These are phyloP conservation scores for Eremobia ochroleuca DNA, from an alignment of 2,888 invertebrate genomes.

Conservation along the genomic window DNA sequence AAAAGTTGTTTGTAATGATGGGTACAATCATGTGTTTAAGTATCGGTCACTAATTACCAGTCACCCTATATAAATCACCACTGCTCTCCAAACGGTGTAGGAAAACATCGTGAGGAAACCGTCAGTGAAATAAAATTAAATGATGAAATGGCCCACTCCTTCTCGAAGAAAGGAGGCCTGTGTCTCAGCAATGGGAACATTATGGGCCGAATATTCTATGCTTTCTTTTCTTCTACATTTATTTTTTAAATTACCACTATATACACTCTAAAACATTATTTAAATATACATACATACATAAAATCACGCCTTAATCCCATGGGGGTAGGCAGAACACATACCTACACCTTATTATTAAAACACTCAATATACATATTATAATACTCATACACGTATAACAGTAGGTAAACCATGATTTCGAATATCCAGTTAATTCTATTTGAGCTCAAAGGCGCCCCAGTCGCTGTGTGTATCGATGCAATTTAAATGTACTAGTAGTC, in stretches of 20 bases:
- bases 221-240: too few relatives aligned
- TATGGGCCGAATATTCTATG: too few relatives aligned
- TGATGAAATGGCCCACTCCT: not conserved
- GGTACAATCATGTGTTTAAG: too few relatives aligned
- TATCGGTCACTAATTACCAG: too few relatives aligned
- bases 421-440: constrained; percentile 21
- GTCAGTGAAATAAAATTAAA: not conserved
- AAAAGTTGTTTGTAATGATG: too few relatives aligned
- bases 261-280: too few relatives aligned
- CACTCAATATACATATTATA: not conserved
- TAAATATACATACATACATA: not conserved
- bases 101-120: not conserved
- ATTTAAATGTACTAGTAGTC: constrained; percentile 51
- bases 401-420: not conserved
- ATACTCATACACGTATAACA: not conserved
- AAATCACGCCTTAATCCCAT: not conserved
- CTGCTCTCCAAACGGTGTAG: not conserved
- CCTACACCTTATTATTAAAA: not conserved
- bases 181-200: not conserved
- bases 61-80: too few relatives aligned
- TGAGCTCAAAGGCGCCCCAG: constrained; percentile 37
- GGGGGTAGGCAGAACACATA: not conserved
- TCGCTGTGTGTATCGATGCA: constrained; percentile 40
- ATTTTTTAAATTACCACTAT: not conserved
- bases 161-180: not conserved